Base-by-base conservation (phyloP, 1,140 invertebrate species). In the Drosophila cardini region DNA sequence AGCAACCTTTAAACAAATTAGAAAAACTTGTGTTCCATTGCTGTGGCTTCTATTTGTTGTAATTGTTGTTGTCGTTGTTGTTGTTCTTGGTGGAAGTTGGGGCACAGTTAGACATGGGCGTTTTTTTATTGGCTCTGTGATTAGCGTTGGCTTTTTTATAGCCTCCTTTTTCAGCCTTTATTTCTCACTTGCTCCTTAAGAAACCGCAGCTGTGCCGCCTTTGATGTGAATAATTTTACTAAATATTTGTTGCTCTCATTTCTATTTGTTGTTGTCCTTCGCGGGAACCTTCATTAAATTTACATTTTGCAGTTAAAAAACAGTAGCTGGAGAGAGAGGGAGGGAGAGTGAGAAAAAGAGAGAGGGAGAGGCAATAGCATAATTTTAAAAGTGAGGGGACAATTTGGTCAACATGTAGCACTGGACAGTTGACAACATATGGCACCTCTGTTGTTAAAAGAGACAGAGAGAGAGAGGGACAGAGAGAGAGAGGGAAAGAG, bases 221-320 rank as follows among this genome's bases (percentile, higher is more conserved):
- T 79, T 87, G 83, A 86, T 86, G 79, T 86, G 86, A 78, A 86
- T 86, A 86, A 85, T 86, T 80, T 76, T 79, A 76, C 82, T 69
- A 73, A 83, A 84, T 79, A 67, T 78, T 86, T 82, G 38, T 67
- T 60, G 61, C 64, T 83, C 67, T 46, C 72, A 38, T 78, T 53
- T 9, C 21, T 38, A 30, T 55, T 43, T 53, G 38, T 16, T 21
- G 26, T 21, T 43, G 21, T 13, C 11, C 15, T 61, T 72, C 65
- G 76, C 71, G 40, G 73, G 73, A 64, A 62, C 82, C 68, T 80
- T 80, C 84, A 86, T 86, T 86, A 86, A 86, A 86, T 86, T 86
- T 83, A 83, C 83, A 86, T 86, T 86, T 86, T 77, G 48, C 52
- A 62, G 58, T 50, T 52, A 46, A 58, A 84, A 73, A 73, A 85